These are phyloP conservation scores for Lysandra bellargus DNA, from an alignment of 2,888 invertebrate genomes.

Conservation along the genomic window DNA sequence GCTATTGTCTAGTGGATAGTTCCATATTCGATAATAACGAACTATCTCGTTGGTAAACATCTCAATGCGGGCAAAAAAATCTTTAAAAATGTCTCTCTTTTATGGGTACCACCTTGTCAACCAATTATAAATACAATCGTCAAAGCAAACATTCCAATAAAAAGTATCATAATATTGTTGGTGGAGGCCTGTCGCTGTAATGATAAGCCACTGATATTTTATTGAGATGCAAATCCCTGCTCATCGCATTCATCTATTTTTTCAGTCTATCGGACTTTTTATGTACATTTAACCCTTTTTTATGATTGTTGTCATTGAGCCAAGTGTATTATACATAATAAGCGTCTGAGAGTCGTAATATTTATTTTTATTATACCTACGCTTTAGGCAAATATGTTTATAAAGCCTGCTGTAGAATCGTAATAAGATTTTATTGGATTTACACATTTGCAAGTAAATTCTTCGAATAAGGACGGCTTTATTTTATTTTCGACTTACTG, in stretches of 20 bases:
- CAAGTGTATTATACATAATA: conserved; percentile 24
- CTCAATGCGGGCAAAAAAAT: background rate
- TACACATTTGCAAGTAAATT: conserved; percentile 16
- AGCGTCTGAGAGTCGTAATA: conserved; percentile 19
- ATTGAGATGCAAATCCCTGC: conserved; percentile 23
- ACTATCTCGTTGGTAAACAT: too few relatives aligned
- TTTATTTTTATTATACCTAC: conserved; percentile 22
- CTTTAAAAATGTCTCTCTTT: background rate
- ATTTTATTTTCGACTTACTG: background rate
- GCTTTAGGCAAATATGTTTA: conserved; percentile 19
- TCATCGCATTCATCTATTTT: conserved; percentile 17
- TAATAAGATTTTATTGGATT: conserved; percentile 21
- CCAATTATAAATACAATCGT: background rate
- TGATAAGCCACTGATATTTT: conserved; percentile 8
- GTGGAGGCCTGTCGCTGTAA: background rate
- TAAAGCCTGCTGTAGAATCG: background rate
- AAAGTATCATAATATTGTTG: background rate
- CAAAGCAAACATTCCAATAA: background rate
- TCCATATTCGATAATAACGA: too few relatives aligned
- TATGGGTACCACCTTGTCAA: background rate
- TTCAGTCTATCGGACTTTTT: conserved; percentile 27
- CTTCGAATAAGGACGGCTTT: background rate
- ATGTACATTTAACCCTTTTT: conserved; percentile 30
- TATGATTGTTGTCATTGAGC: conserved; percentile 29
- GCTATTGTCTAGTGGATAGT: too few relatives aligned